Evolutionary conservation across 2,113 vertebrate genomes (phyloP), one percentile per base, ranked within the genome.

Genomic region (Terrapene triunguis): DNA sequence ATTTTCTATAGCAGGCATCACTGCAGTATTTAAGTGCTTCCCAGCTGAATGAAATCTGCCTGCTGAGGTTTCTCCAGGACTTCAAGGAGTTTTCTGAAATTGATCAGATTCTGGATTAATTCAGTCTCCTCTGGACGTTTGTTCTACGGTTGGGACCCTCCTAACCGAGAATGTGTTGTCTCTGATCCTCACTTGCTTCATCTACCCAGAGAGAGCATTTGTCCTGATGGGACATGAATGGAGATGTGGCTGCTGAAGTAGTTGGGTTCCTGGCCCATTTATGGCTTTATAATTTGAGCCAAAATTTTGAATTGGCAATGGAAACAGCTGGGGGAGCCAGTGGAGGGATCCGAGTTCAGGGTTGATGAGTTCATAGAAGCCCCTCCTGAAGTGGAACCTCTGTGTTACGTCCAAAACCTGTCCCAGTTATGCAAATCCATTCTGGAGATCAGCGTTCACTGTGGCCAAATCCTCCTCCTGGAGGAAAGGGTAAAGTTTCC

Each of bases 21-120:
- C 5, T 55, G 80, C 59, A 87, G 74, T 80, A 24, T 29, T 38
- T 32, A 80, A 93, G 74, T 35, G 42, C 22, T 95, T 97, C 74
- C 50, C 76, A 89, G 44, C 44, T 84, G 62, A 87, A 42, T 82
- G 35, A 62, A 38, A 89, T 72, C 51, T 90, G 38, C 27, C 44
- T 62, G 12, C 55, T 24, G 50, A 90, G 32, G 62, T 95, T 69
- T 82, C 79, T 62, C 53, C n/a, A 55, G 55, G 38, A 84, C 92
- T 95, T 97, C 53, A 81, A 88, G 57, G 88, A 84, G 16, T 88
- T 95, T 96, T n/a, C 62, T 65, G 62, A 65, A n/a, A 69, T 5
- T 38, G 4, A 38, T 69, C 65, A 22, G n/a, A 72, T 38, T 72
- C 65, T 38, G n/a, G 35, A 72, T 72, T 38, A 72, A 47, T 78